phyloP scores from a whole-genome alignment of 2,888 invertebrate species.

The Dryococelus australis region DNA sequence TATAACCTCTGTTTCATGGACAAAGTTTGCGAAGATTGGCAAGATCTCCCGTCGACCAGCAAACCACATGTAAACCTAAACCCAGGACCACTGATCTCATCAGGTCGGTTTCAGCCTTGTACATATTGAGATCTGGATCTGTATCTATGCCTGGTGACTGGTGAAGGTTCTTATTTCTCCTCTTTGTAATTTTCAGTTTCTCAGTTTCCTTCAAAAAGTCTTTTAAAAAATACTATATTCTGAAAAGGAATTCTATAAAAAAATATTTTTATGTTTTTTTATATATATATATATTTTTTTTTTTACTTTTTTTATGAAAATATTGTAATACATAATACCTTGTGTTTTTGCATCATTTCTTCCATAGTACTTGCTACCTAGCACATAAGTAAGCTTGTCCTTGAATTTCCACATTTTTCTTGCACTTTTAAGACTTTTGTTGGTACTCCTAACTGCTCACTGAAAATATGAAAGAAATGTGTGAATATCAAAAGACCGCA shows the following conservation, averaged over 20 bases:
- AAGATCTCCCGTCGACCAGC: conserved; percentile 21
- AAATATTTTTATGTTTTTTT: neutral
- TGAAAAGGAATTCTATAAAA: neutral
- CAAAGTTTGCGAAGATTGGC: conserved; percentile 30
- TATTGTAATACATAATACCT: neutral
- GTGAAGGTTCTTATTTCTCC: neutral
- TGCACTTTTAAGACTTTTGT: neutral
- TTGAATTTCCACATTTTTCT: neutral
- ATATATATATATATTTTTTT: neutral
- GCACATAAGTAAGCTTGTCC: neutral
- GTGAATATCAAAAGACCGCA: too few relatives aligned
- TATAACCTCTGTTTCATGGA: conserved; percentile 22
- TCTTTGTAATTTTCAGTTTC: neutral
- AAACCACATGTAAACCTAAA: conserved; percentile 21
- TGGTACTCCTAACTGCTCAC: neutral
- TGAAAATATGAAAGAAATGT: too few relatives aligned
- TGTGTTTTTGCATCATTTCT: neutral
- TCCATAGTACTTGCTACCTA: neutral
- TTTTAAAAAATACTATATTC: neutral
- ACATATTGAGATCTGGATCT: neutral
- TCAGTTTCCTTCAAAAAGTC: neutral
- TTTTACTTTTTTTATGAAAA: neutral
- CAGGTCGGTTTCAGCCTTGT: neutral
- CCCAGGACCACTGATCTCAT: neutral
- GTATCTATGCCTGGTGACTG: neutral